Base-by-base conservation (phyloP, 2,797 vertebrate species). In the Linurgus olivaceus region DNA sequence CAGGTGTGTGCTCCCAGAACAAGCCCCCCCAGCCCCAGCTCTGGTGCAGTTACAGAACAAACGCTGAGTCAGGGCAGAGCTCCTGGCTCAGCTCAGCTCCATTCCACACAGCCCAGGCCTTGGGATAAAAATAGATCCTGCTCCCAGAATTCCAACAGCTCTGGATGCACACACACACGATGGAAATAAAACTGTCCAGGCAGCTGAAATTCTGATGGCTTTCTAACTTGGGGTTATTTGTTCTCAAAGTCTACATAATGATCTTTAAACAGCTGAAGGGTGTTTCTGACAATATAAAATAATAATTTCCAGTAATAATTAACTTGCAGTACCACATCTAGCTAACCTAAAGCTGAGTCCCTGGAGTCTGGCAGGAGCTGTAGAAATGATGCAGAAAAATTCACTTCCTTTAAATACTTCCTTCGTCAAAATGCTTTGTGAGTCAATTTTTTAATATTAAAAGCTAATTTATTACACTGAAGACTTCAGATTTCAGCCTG, bases 91-190 rank as follows among this genome's bases (percentile, higher is more conserved):
- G 57, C 38, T 13, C 11, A 1, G 8, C 17, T 24, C 62, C 62
- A 4, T 9, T 33, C 24, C 57, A 17, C 1, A 12, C 74, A 66
- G 92, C 57, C 88, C 35, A 65, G 62, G 58, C 48, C 75, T 14
- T 2, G 35, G 13, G 83, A 61, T 44, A 85, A 83, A 88, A 94
- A 93, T 68, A 95, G 84, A 3, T 10, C 5, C 71, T 31, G 77
- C 50, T 65, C 33, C n/a, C 11, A 61, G 73, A 23, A 78, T 23
- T 42, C 28, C 54, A 86, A 3, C 13, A 61, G 80, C 76, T 55
- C 17, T 3, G 4, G 3, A 2, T 17, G n/a, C 62, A 44, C 19
- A 42, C 31, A 17, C 38, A 17, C n/a, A 8, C 1, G 16, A 47
- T 5, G 17, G 51, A 84, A 67, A 52, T 20, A 57, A 52, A 58